Conservation (phyloP, 2,113 vertebrate genomes). For the Crotophaga sulcirostris region DNA sequence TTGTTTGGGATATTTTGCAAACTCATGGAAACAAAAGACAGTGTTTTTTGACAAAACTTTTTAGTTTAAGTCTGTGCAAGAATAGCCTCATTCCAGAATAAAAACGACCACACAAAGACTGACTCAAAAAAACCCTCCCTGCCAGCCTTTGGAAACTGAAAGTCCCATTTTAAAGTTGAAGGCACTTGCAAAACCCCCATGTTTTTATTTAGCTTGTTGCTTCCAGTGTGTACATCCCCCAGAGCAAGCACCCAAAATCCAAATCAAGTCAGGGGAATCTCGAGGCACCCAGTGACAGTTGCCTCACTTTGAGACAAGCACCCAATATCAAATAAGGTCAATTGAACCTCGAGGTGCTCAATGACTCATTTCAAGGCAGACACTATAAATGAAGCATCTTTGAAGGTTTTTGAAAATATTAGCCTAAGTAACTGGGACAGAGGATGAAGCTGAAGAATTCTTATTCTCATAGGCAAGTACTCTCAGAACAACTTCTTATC, state of each 20-base stretch:
- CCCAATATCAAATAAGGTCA: not conserved
- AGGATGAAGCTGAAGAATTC: not conserved
- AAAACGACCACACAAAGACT: constrained; percentile 64
- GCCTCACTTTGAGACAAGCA: not conserved
- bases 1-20: constrained; percentile 43
- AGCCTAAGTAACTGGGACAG: not conserved
- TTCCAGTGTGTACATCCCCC: not conserved
- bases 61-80: constrained; percentile 31
- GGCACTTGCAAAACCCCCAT: not conserved
- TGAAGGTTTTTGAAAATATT: not conserved
- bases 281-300: not conserved
- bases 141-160: constrained; percentile 47
- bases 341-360: not conserved
- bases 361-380: not conserved
- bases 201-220: constrained; percentile 1
- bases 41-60: constrained; percentile 45
- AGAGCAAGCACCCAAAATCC: not conserved
- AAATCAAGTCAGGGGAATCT: not conserved
- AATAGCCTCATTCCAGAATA: constrained; percentile 19
- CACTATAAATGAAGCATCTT: not conserved
- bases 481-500: not conserved
- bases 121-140: constrained; percentile 19
- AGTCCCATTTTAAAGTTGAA: constrained; percentile 19
- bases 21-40: constrained; percentile 62
- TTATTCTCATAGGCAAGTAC: not conserved